Evolutionary conservation across 92 coral and sea anemone species (phyloP).

Genomic region (Actinernus sp.): DNA sequence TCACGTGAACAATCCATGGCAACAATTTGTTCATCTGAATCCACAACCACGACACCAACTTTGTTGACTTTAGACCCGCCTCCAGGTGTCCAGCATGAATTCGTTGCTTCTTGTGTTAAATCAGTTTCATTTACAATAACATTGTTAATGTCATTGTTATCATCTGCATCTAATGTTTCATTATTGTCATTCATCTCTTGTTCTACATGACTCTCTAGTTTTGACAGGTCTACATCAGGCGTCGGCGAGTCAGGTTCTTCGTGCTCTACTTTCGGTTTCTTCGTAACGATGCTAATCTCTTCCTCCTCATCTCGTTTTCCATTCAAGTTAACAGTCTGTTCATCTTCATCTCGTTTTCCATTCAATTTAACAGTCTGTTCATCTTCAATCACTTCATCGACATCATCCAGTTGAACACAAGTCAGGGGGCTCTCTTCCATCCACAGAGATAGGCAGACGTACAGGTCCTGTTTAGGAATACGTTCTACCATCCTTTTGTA

Average conservation of each 20-base stretch:
- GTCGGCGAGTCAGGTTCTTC: too few relatives aligned
- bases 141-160: too few relatives aligned
- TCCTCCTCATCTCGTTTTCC: neutral
- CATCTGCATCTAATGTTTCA: too few relatives aligned
- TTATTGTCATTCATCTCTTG: too few relatives aligned
- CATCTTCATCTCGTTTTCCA: neutral
- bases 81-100: too few relatives aligned
- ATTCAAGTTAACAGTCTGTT: neutral
- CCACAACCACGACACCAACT: constrained; percentile 87
- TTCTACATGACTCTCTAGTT: too few relatives aligned
- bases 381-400: neutral
- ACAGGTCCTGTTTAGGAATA: constrained; percentile 50
- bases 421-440: constrained; percentile 73
- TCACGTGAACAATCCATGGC: constrained; percentile 80
- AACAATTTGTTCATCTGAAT: constrained; percentile 53
- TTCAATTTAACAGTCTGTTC: neutral
- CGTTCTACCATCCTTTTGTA: neutral
- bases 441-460: constrained; percentile 70
- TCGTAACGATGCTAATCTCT: neutral
- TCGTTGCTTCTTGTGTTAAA: too few relatives aligned
- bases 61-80: constrained; percentile 15
- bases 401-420: neutral
- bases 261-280: neutral
- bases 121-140: too few relatives aligned
- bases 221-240: too few relatives aligned